Percentiles rank a stretch among this genome's conserved stretches.
Conservation (phyloP, 1,140 invertebrate species). For the Drosophila santomea region DNA sequence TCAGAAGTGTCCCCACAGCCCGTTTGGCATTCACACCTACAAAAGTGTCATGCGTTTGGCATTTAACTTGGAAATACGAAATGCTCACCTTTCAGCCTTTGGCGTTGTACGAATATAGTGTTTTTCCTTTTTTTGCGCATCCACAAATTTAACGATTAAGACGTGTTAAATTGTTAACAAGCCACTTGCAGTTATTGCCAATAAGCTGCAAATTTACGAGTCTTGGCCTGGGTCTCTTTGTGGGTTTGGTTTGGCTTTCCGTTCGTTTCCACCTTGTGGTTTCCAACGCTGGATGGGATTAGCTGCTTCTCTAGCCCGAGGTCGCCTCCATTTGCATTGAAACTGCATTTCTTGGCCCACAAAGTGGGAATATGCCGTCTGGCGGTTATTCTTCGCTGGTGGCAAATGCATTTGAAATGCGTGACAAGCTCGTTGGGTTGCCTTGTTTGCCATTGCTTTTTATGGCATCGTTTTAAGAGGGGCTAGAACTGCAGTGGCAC, state of each 20-base stretch:
- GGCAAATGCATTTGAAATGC: conserved; percentile 38
- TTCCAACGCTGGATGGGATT: conserved; percentile 9
- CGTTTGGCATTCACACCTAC: conserved; percentile 81
- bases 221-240: conserved; percentile 47
- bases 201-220: conserved; percentile 84
- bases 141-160: conserved; percentile 85
- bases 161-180: conserved; percentile 85
- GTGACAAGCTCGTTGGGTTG: conserved; percentile 40
- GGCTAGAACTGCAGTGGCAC: not conserved
- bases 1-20: conserved; percentile 56
- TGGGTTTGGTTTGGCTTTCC: conserved; percentile 10
- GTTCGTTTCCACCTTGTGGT: conserved; percentile 9
- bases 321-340: conserved; percentile 55
- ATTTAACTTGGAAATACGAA: conserved; percentile 52
- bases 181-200: conserved; percentile 84
- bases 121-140: conserved; percentile 33
- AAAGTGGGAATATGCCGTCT: conserved; percentile 4
- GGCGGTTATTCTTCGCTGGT: conserved; percentile 19
- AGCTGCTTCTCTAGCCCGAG: conserved; percentile 31
- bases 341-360: conserved; percentile 30
- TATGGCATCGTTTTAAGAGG: conserved; percentile 5
- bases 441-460: conserved; percentile 32
- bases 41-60: conserved; percentile 83
- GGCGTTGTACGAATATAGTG: not conserved
- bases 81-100: conserved; percentile 23